Base-by-base conservation (phyloP, 1,140 invertebrate genomes). In the Agrypnia vestita region DNA sequence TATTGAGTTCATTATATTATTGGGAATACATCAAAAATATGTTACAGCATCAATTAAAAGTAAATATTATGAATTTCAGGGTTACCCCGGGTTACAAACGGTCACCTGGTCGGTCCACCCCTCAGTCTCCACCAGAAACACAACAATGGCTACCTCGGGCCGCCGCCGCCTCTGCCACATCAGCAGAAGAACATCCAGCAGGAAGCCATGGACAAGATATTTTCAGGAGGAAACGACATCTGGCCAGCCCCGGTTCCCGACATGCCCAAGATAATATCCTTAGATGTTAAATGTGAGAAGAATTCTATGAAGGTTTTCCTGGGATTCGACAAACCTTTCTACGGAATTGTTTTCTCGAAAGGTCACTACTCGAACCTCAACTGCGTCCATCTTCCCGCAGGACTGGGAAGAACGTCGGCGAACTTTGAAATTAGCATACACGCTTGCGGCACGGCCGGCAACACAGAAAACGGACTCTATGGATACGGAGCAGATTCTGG, bases 241-340 rank as follows among this genome's bases (percentile, higher is more conserved):
- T 97, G 96, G 96, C 94, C 96, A 6, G 92, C 92, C 0, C 92
- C 93, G 0, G 92, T 93, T 3, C 93, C 92, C 11, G 96, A 97
- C 82, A 96, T 96, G 95, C 96, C 97, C 0, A 96, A 97, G 88
- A 97, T 97, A 69, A 93, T 96, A 3, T 95, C 95, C 3, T 88
- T 98, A 0, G 96, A 98, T 84, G 97, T 98, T 0, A 97, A 97
- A 86, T 98, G 97, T 87, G 97, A 98, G 87, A 98, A 97, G 85
- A 97, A 94, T 85, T 91, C 95, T 51, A 98, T 98, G 97, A 94
- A 96, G 85, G 96, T 98, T 1, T 96, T 95, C 83, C 91, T 98
- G 0, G 95, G 95, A 78, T 98, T 98, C 84, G 97, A 98, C 84
- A 96, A 97, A 85, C 96, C 97, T 0, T 98, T 98, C 90, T 97